Percentiles rank a stretch among this genome's conserved stretches.
Conservation (phyloP, 92 coral and sea anemone genomes). For the Phenganax stokvisi region DNA sequence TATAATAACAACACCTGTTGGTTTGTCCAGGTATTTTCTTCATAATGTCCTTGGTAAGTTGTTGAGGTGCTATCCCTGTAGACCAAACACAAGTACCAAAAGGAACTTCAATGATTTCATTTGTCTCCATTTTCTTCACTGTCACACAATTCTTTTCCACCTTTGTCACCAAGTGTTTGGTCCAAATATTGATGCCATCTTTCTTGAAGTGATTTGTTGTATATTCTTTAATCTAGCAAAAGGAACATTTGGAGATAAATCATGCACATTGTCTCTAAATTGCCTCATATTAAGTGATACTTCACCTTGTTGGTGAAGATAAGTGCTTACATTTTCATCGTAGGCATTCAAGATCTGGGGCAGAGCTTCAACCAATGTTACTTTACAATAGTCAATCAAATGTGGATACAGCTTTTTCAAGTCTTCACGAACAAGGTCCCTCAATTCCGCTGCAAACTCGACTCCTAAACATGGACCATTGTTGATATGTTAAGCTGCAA, state of each 20-base stretch:
- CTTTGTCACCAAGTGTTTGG: conserved; percentile 38
- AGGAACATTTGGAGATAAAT: background rate
- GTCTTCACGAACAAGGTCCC: conserved; percentile 36
- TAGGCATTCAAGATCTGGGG: conserved; percentile 37
- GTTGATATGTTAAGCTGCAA: background rate
- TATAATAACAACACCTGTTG: conserved; percentile 10
- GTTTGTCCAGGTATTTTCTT: conserved; percentile 38
- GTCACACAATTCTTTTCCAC: conserved; percentile 34
- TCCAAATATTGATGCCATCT: conserved; percentile 42
- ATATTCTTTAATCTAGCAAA: conserved; percentile 29
- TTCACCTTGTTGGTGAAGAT: too few species aligned
- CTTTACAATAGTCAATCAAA: conserved; percentile 31
- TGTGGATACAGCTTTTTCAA: conserved; percentile 31
- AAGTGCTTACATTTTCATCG: conserved; percentile 29
- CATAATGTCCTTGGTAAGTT: conserved; percentile 36
- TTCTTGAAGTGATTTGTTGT: conserved; percentile 36
- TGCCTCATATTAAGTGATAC: background rate
- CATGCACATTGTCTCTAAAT: background rate
- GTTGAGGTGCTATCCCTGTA: conserved; percentile 35
- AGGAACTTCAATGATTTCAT: conserved; percentile 30
- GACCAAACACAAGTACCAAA: conserved; percentile 42
- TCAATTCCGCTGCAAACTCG: conserved; percentile 41
- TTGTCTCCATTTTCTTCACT: conserved; percentile 22
- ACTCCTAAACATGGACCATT: conserved; percentile 15
- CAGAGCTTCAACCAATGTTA: conserved; percentile 39